Evolutionary conservation across 2,797 vertebrate genomes (phyloP), one percentile per base, ranked within the genome.

Genomic region (Coregonus suidteri): DNA sequence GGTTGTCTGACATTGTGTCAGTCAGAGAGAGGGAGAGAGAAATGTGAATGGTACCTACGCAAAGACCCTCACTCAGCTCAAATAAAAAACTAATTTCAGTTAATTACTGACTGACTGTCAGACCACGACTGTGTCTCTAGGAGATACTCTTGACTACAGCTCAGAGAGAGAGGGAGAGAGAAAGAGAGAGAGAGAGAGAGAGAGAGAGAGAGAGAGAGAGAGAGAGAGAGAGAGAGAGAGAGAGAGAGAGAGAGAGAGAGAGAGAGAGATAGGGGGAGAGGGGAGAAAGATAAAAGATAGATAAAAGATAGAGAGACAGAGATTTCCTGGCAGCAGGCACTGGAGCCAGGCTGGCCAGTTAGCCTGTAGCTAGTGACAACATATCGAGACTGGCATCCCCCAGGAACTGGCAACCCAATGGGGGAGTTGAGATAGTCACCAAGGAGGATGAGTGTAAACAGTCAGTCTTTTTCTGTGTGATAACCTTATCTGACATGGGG

Each of bases 401-500:
- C 53, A 20, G 54, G 53, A 71, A 51, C 81, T 91, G 89, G 87
- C 88, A 84, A 16, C 84, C 84, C 82, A 78, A 77, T 53, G 81
- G 86, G 6, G 75, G 16, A 89, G 85, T 85, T 90, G 91, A 91
- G 89, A 91, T 77, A 74, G 78, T 75, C 89, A 86, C 88, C 90
- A 88, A 91, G 88, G 86, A 86, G 76, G 74, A 84, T 85, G 74
- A 78, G 7, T 86, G 83, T 88, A 91, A 91, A 92, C 85, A 3
- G 82, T 88, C 87, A 85, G 81, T 86, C 76, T 62, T 56, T 30
- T 56, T 34, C 30, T 34, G 14, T 73, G 54, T 14, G 71, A 72
- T 53, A 54, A 7, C 68, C 68, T 70, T 37, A 2, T 41, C 2
- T 75, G 74, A 77, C 75, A 34, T 16, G 74, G 77, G 84, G 81